Conservation (phyloP, 2,797 vertebrate species). For the Notamacropus eugenii region DNA sequence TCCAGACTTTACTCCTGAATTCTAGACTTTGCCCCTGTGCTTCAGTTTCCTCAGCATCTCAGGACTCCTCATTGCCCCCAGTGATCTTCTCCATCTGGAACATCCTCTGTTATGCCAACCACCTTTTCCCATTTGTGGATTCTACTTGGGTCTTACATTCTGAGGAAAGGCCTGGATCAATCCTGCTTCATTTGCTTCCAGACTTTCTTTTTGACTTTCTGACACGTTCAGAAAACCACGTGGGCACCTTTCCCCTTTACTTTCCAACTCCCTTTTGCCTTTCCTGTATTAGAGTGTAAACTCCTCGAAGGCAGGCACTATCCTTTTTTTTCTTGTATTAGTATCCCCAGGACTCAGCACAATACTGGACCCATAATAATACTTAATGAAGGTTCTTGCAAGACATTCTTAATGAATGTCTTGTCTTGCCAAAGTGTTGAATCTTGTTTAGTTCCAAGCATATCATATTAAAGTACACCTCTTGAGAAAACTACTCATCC, state of each 20-base stretch:
- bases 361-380: neutral
- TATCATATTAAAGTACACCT: neutral
- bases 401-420: neutral
- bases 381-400: too few species aligned
- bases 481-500: neutral
- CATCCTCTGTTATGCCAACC: too few species aligned
- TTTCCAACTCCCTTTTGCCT: neutral
- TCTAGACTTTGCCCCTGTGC: neutral
- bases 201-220: neutral
- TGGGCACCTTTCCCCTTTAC: neutral
- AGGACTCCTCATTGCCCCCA: too few species aligned
- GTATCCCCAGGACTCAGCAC: neutral
- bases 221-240: too few species aligned
- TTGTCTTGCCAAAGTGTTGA: neutral
- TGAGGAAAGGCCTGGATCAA: neutral
- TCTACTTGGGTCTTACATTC: too few species aligned
- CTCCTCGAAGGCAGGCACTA: neutral
- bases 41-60: too few species aligned
- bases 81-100: too few species aligned
- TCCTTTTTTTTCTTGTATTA: neutral
- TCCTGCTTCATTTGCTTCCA: neutral
- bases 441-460: neutral
- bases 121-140: too few species aligned
- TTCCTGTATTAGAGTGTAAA: neutral
- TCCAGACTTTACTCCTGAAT: neutral